Conservation (phyloP, 2,888 invertebrate species). For the Apomyelois bistriatella region DNA sequence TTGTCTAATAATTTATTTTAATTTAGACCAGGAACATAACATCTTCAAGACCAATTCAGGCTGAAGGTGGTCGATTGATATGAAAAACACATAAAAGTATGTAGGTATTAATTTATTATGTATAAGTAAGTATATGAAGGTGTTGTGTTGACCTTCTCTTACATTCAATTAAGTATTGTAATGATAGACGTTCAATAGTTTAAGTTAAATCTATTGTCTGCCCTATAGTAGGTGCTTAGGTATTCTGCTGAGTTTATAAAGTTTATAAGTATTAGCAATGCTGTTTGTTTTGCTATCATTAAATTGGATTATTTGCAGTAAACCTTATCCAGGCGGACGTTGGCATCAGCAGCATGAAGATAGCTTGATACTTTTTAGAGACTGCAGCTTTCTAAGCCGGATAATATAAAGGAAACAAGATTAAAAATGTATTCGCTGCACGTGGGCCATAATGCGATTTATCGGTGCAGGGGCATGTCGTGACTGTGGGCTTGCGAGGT, state of each 20-base stretch:
- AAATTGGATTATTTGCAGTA: constrained; percentile 12
- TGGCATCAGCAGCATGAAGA: constrained; percentile 20
- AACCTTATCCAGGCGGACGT: constrained; percentile 14
- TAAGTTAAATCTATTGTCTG: too few relatives aligned
- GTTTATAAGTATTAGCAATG: constrained; percentile 3
- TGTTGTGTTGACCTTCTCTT: too few relatives aligned
- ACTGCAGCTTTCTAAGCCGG: constrained; percentile 55
- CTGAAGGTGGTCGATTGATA: too few relatives aligned
- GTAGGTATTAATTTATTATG: too few relatives aligned
- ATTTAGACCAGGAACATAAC: too few relatives aligned
- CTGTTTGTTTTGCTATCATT: constrained; percentile 5
- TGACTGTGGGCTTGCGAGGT: constrained; percentile 60
- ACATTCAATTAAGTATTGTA: too few relatives aligned
- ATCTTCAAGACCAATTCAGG: too few relatives aligned
- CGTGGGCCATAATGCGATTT: constrained; percentile 77
- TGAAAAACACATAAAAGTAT: too few relatives aligned
- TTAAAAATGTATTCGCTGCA: constrained; percentile 77
- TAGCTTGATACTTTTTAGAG: constrained; percentile 30
- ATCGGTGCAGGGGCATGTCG: constrained; percentile 69
- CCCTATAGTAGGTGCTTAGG: too few relatives aligned
- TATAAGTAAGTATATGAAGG: too few relatives aligned
- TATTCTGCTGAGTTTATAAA: neutral
- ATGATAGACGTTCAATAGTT: too few relatives aligned
- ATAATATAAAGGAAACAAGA: constrained; percentile 76
- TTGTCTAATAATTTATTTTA: too few relatives aligned